Conservation (phyloP, 1,140 invertebrate genomes). For the Leguminivora glycinivorella region DNA sequence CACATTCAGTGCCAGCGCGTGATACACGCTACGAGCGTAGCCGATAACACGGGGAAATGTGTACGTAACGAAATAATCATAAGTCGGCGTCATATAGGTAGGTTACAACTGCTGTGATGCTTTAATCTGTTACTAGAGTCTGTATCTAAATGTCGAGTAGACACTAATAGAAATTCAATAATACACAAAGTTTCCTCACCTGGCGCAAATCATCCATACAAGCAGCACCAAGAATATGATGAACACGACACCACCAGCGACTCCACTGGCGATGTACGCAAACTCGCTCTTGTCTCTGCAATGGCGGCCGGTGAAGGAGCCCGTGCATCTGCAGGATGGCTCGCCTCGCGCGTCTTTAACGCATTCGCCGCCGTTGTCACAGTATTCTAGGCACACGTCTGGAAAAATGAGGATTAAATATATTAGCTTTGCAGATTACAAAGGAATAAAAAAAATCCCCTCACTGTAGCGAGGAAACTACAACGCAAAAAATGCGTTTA, state of each 20-base stretch:
- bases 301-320: constrained; percentile 94
- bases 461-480: no score
- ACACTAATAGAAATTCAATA: neutral
- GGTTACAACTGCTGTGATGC: no score
- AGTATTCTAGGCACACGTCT: constrained; percentile 93
- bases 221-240: constrained; percentile 95
- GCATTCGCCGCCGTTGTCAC: constrained; percentile 95
- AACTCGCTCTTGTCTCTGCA: constrained; percentile 96
- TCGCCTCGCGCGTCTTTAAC: constrained; percentile 90
- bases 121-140: no score
- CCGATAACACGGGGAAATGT: no score
- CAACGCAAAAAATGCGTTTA: no score
- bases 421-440: no score
- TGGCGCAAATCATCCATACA: constrained; percentile 98
- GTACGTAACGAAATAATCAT: no score
- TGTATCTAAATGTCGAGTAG: no score
- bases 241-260: constrained; percentile 93
- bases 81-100: no score
- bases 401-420: constrained; percentile 42
- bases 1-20: no score
- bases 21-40: no score
- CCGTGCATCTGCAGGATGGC: constrained; percentile 92
- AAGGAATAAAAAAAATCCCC: no score
- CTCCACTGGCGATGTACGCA: constrained; percentile 95
- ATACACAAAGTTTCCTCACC: constrained; percentile 75